Evolutionary conservation across 2,797 vertebrate species (phyloP), one percentile per base, ranked within the genome.

Genomic region (Megaceryle alcyon): DNA sequence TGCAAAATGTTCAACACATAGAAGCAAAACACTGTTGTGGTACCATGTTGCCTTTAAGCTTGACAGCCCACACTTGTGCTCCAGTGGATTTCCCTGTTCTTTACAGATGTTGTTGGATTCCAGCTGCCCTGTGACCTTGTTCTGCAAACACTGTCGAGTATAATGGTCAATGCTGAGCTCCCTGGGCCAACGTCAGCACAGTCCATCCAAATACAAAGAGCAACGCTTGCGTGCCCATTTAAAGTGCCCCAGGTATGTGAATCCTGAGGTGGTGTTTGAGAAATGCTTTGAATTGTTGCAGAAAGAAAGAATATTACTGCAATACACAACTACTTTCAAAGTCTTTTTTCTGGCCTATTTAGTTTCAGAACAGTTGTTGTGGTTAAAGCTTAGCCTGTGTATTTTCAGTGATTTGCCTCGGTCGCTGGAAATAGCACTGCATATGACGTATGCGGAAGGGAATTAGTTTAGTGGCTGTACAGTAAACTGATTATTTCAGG

Each of bases 401-500:
- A 21, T 76, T 92, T 83, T 61, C 66, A 69, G 10, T 57, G 46
- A 56, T 79, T 76, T 79, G 18, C 51, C 43, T 51, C 3, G 0
- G 31, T 44, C 77, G 54, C 73, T 94, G 43, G 46, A 93, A 79
- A 48, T 35, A 56, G 46, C 31, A 39, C 71, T 66, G 63, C 22
- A 2, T 37, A 5, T 75, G 89, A 79, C 1, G 0, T 41, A 28
- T 0, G 0, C 63, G 57, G 81, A 73, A 88, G n/a, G 73, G 82
- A 93, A 91, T 77, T 59, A 43, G 56, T 88, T 93, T 65, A 71
- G 66, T 71, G 46, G 63, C 82, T 88, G 59, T 63, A 49, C 2
- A 1, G 89, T 59, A 92, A 83, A 75, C 63, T 65, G 18, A 83
- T 95, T 93, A 86, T 90, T 94, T 76, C 61, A 69, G 69, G 77